phyloP scores from a whole-genome alignment of 2,888 invertebrate species.

The Lottia scabra region DNA sequence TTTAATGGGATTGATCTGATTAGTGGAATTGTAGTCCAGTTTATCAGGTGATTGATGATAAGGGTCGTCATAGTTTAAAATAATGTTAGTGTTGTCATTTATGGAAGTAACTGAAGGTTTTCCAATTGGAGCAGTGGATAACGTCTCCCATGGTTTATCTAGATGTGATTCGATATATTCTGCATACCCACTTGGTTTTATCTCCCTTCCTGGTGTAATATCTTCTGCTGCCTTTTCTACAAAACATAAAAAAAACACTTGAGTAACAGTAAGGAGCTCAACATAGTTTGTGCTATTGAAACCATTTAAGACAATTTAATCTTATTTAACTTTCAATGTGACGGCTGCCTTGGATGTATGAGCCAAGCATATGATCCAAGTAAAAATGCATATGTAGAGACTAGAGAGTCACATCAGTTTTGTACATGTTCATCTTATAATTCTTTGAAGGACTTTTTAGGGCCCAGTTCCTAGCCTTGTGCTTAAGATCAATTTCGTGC shows the following conservation, averaged over 20 bases:
- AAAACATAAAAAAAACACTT: background rate
- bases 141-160: slow-evolving; percentile 39
- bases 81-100: background rate
- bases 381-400: too few species aligned
- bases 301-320: too few species aligned
- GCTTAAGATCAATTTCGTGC: too few species aligned
- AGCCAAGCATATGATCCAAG: too few species aligned
- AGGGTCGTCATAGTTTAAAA: slow-evolving; percentile 26
- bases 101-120: background rate
- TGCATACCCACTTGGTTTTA: slow-evolving; percentile 46
- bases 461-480: too few species aligned
- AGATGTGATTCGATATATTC: slow-evolving; percentile 43
- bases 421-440: too few species aligned
- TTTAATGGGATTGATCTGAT: slow-evolving; percentile 2
- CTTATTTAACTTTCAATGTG: too few species aligned
- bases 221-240: slow-evolving; percentile 43
- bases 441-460: too few species aligned
- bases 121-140: slow-evolving; percentile 19
- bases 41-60: slow-evolving; percentile 16
- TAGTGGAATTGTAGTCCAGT: background rate
- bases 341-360: too few species aligned
- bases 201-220: slow-evolving; percentile 46
- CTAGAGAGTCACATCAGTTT: too few species aligned
- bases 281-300: too few species aligned
- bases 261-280: too few species aligned